Evolutionary conservation across 37 sponge, comb jelly and placozoan species (phyloP), one percentile per base, ranked within the genome.

Genomic region (Chondrosia reniformis): DNA sequence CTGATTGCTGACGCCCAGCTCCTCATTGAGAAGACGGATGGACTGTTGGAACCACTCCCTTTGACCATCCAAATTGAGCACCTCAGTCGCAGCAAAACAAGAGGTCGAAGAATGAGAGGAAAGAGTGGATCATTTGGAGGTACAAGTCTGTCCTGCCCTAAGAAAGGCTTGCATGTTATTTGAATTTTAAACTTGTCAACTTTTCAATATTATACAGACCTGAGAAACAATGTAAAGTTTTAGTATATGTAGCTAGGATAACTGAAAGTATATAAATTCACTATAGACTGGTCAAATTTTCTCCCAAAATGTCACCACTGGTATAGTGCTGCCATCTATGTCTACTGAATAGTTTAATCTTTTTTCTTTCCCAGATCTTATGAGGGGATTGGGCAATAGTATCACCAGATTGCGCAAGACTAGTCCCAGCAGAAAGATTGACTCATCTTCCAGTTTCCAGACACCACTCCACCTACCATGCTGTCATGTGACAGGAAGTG

Each of bases 91-190:
- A 8, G 24, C 24, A 36, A 44, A 7, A 36, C 41, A 69, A 69
- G 72, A 7, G 21, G 39, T 24, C 38, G n/a, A 40, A 37, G 72
- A 34, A 39, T 34, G 1, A 36, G 72, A 12, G 22, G 36, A 25
- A 69, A 69, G 72, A 69, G 72, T 69, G 72, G 44, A n/a, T 69
- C 72, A 5, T 69, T 69, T 44, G 39, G 44, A 10, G 72, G 72
- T 69, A 32, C 3, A 28, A 4, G 2, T 12, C 2, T 28, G 25
- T 64, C 34, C 32, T 61, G 52, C n/a, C n/a, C n/a, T n/a, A n/a
- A n/a, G n/a, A n/a, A n/a, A n/a, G n/a, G n/a, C n/a, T n/a, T n/a
- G n/a, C n/a, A n/a, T n/a, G n/a, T n/a, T n/a, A n/a, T n/a, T n/a
- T n/a, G n/a, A n/a, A n/a, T n/a, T n/a, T n/a, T n/a, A n/a, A n/a